A percentile compares a stretch with the other conserved stretches of the same genome.
phyloP scores from a whole-genome alignment of 1,140 invertebrate genomes.

The Drosophila prosaltans region DNA sequence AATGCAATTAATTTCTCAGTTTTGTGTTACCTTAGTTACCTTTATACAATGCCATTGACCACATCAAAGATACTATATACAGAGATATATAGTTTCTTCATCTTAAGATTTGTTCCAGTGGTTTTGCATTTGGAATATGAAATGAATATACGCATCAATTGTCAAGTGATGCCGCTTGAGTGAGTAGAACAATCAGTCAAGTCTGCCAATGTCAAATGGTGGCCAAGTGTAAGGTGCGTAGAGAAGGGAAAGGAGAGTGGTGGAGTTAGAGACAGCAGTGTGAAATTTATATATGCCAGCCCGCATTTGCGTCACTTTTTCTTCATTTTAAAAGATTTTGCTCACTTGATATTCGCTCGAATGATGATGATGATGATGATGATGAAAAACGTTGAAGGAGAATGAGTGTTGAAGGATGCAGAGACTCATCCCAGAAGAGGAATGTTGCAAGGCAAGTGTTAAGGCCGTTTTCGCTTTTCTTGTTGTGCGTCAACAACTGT shows the following conservation, averaged over 20 bases:
- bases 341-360: constrained; percentile 12
- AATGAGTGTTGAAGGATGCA: neutral
- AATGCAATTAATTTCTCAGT: neutral
- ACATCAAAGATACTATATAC: neutral
- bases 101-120: constrained; percentile 40
- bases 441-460: constrained; percentile 14
- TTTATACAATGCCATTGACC: constrained; percentile 5
- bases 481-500: constrained; percentile 7
- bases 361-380: constrained; percentile 4
- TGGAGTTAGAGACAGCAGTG: constrained; percentile 12
- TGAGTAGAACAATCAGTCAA: constrained; percentile 61
- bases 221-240: neutral
- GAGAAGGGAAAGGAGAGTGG: neutral
- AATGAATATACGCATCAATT: constrained; percentile 18
- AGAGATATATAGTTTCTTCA: constrained; percentile 5
- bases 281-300: constrained; percentile 47
- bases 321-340: constrained; percentile 45
- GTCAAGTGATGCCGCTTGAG: constrained; percentile 27
- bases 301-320: constrained; percentile 65
- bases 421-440: no score
- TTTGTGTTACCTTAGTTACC: neutral
- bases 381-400: constrained; percentile 17
- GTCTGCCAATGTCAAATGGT: constrained; percentile 21
- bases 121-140: constrained; percentile 49
- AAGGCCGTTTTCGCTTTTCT: constrained; percentile 13